These are phyloP conservation scores for Drosophila flavopinicola DNA, from an alignment of 2,888 invertebrate genomes.

Conservation along the genomic window DNA sequence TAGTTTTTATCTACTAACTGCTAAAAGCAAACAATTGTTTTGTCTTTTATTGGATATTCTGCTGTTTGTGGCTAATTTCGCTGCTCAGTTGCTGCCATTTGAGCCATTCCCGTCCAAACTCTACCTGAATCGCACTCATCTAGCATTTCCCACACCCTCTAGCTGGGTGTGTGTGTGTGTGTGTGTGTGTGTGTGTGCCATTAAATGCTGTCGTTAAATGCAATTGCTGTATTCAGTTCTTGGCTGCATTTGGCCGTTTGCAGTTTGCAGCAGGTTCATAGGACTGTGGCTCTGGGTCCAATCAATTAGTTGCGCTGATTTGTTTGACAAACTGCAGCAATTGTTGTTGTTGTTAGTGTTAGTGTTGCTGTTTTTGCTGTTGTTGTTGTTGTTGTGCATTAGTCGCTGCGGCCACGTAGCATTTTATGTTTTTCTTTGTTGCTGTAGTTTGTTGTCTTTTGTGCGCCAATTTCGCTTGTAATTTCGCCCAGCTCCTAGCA, in stretches of 20 bases:
- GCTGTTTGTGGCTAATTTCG: background rate
- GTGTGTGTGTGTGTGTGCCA: constrained; percentile 16
- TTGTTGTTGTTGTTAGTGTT: constrained; percentile 17
- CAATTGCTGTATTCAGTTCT: constrained; percentile 38
- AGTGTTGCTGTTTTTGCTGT: constrained; percentile 10
- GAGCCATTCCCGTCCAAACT: no score
- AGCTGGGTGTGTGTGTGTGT: background rate
- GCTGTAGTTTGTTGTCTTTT: constrained; percentile 51
- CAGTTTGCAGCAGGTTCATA: constrained; percentile 13
- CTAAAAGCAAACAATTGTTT: no score
- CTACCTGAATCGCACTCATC: background rate
- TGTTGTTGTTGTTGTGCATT: constrained; percentile 40
- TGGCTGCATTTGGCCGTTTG: constrained; percentile 25
- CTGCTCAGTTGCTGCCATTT: background rate
- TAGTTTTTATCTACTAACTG: no score
- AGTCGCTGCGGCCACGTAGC: constrained; percentile 50
- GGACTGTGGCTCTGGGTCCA: constrained; percentile 31
- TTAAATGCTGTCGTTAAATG: constrained; percentile 49
- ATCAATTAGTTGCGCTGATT: constrained; percentile 71
- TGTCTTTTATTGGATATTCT: no score
- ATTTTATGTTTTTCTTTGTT: constrained; percentile 5
- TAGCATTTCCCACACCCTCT: background rate
- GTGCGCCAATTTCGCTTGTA: constrained; percentile 53
- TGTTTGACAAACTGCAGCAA: constrained; percentile 65
- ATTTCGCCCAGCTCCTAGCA: constrained; percentile 36